phyloP scores from a whole-genome alignment of 2,888 invertebrate species.

The Orchesella flavescens region DNA sequence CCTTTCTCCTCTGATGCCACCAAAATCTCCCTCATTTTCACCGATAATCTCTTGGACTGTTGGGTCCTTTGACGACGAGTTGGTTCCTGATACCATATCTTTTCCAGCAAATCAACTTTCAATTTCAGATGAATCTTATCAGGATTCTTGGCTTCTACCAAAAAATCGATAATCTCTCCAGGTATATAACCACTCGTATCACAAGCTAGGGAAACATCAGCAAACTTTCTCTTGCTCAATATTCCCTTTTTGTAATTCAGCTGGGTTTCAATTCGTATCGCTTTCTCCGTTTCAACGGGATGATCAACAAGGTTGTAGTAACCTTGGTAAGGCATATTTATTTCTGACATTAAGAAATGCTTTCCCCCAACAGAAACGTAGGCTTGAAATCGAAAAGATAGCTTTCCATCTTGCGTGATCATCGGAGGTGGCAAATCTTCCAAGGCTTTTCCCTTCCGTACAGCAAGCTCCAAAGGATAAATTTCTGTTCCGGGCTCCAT shows the following conservation, averaged over 20 bases:
- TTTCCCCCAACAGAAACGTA: conserved; percentile 13
- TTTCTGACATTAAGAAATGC: conserved; percentile 15
- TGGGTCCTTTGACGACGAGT: neutral
- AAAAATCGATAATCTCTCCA: conserved; percentile 6
- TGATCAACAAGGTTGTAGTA: neutral
- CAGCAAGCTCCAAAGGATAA: conserved; percentile 23
- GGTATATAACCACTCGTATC: conserved; percentile 12
- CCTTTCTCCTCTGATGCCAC: neutral
- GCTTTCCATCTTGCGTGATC: conserved; percentile 22
- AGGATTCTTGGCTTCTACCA: neutral
- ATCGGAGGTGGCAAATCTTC: conserved; percentile 26
- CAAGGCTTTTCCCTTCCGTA: neutral
- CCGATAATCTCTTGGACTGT: conserved; percentile 1
- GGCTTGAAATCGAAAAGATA: conserved; percentile 23
- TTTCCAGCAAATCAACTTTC: conserved; percentile 30
- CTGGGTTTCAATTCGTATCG: neutral
- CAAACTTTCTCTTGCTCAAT: conserved; percentile 6
- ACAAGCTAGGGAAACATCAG: neutral
- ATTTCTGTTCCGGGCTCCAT: neutral
- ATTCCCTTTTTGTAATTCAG: neutral
- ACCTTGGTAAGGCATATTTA: neutral
- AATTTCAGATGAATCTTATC: conserved; percentile 8
- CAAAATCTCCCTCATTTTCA: conserved; percentile 21
- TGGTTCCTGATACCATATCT: conserved; percentile 35
- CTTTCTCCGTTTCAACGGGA: neutral